Evolutionary conservation across 2,888 invertebrate genomes (phyloP).

Genomic region (Hofmannophila pseudospretella): DNA sequence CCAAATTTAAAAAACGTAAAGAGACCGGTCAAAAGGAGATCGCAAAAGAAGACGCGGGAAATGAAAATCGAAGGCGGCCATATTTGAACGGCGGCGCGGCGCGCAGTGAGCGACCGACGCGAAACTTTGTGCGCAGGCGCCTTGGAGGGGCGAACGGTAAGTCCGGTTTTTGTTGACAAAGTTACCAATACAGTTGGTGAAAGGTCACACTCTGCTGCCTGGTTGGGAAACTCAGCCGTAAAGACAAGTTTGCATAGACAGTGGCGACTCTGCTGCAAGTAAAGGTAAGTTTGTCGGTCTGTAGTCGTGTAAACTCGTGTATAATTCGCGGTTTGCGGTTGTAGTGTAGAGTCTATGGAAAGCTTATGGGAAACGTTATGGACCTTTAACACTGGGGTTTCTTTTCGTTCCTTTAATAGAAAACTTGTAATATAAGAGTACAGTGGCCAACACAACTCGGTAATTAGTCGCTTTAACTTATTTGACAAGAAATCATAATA

Average conservation of each 20-base stretch:
- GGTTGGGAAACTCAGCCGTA: neutral
- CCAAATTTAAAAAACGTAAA: constrained; percentile 40
- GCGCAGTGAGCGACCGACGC: constrained; percentile 58
- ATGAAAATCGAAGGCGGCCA: constrained; percentile 44
- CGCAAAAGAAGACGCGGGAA: constrained; percentile 23
- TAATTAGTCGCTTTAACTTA: no score
- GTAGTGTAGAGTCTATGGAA: neutral
- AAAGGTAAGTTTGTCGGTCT: constrained; percentile 2
- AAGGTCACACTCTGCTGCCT: neutral
- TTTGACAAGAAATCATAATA: no score
- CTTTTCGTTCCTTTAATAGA: neutral
- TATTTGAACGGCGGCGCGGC: constrained; percentile 43
- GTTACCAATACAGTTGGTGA: neutral
- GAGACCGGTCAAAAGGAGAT: constrained; percentile 13
- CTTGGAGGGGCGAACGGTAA: constrained; percentile 62
- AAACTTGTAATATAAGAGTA: no score
- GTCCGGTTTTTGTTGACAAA: constrained; percentile 40
- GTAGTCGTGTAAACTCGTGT: neutral
- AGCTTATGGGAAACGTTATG: constrained; percentile 1
- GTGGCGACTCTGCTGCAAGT: neutral
- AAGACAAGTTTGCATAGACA: neutral
- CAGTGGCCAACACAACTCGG: no score
- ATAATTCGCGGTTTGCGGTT: neutral
- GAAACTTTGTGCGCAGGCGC: constrained; percentile 56
- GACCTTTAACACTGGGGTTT: constrained; percentile 4